Conservation (phyloP, 1,140 invertebrate genomes). For the Colletes latitarsis region DNA sequence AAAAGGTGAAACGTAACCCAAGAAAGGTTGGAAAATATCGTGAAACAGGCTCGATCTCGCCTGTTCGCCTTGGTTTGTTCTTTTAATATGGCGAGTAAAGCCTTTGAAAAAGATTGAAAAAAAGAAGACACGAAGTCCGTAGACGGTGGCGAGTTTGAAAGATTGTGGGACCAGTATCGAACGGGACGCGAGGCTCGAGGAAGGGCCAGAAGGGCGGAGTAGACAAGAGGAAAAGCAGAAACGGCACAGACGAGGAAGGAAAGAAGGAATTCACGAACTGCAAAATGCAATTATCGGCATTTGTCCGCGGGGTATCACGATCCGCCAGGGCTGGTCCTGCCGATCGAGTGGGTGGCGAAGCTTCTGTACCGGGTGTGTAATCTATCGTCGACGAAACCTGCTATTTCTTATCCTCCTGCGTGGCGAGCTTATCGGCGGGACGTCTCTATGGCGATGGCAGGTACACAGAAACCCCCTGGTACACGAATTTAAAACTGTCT, state of each 20-base stretch:
- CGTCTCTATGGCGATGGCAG: background rate
- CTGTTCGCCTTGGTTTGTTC: too few relatives aligned
- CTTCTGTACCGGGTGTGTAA: conserved; percentile 66
- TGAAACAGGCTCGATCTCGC: too few relatives aligned
- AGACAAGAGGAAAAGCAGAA: conserved; percentile 45
- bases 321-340: conserved; percentile 68
- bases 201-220: conserved; percentile 23
- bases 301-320: conserved; percentile 80
- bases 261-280: conserved; percentile 79
- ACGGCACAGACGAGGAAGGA: conserved; percentile 64
- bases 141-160: too few relatives aligned
- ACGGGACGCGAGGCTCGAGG: background rate
- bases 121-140: too few relatives aligned
- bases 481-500: background rate
- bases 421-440: background rate
- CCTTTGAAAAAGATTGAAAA: too few relatives aligned
- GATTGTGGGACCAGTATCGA: background rate
- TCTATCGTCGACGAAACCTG: conserved; percentile 40
- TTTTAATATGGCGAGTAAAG: too few relatives aligned
- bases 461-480: background rate
- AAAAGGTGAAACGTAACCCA: too few relatives aligned
- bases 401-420: conserved; percentile 1
- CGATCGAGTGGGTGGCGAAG: conserved; percentile 62
- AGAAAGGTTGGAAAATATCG: too few relatives aligned
- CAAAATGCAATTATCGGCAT: conserved; percentile 80